These are phyloP conservation scores for Blastobasis lacticolella DNA, from an alignment of 2,888 invertebrate species.

Conservation along the genomic window DNA sequence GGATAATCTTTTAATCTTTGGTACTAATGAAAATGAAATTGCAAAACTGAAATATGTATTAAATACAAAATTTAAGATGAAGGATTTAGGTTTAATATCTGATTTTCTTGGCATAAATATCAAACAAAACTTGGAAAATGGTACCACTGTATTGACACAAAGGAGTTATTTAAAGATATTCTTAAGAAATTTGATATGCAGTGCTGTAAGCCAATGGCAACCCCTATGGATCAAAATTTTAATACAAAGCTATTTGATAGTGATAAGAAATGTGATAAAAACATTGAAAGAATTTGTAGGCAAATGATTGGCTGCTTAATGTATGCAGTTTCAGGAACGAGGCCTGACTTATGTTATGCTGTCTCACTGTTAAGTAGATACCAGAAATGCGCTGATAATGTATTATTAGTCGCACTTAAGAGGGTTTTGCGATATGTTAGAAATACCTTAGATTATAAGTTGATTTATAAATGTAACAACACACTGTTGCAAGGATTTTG, in stretches of 20 bases:
- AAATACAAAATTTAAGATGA: slow-evolving; percentile 9
- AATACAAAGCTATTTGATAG: slow-evolving; percentile 10
- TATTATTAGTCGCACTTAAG: too few species aligned
- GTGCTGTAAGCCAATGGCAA: slow-evolving; percentile 7
- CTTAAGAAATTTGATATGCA: slow-evolving; percentile 7
- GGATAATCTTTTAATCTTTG: slow-evolving; percentile 8
- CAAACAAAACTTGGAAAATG: slow-evolving; percentile 6
- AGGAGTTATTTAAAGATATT: slow-evolving; percentile 7
- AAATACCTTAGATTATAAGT: too few species aligned
- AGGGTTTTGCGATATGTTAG: too few species aligned
- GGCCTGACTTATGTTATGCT: slow-evolving; percentile 14
- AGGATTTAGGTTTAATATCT: slow-evolving; percentile 7
- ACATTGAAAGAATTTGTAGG: slow-evolving; percentile 14
- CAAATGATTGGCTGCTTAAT: slow-evolving; percentile 13
- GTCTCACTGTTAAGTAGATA: slow-evolving; percentile 3
- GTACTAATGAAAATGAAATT: slow-evolving; percentile 5
- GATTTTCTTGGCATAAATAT: slow-evolving; percentile 9
- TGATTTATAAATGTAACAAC: too few species aligned
- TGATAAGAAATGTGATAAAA: slow-evolving; percentile 3
- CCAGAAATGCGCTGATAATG: too few species aligned
- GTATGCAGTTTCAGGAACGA: slow-evolving; percentile 17
- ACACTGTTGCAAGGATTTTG: too few species aligned
- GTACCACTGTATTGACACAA: slow-evolving; percentile 5
- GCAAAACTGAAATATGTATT: slow-evolving; percentile 3
- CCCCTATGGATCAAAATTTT: slow-evolving; percentile 14